A percentile compares a stretch with the other conserved stretches of the same genome.
Evolutionary conservation across 2,888 invertebrate genomes (phyloP).

Genomic region (Exocentrus adspersus): DNA sequence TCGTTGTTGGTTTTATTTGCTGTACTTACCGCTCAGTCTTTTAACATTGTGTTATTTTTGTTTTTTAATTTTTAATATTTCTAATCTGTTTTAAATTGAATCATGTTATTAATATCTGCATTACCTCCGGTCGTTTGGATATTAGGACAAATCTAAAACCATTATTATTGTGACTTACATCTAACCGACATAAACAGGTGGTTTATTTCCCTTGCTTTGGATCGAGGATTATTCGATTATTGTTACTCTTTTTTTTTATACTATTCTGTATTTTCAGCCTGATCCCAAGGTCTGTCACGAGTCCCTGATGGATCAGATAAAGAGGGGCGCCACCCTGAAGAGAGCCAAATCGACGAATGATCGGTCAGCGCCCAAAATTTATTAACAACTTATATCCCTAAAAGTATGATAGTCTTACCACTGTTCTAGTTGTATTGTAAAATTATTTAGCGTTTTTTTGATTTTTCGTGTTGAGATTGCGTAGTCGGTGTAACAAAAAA

Average conservation of each 20-base stretch:
- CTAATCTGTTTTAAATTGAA: too few species aligned
- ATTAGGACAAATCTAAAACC: too few species aligned
- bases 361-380: conserved; percentile 89
- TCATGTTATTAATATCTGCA: too few species aligned
- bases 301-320: conserved; percentile 94
- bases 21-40: too few species aligned
- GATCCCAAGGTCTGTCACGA: conserved; percentile 84
- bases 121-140: too few species aligned
- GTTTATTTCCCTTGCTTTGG: background rate
- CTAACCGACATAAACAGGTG: too few species aligned
- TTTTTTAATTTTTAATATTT: too few species aligned
- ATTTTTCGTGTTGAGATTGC: conserved; percentile 9
- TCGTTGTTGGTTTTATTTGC: conserved; percentile 21
- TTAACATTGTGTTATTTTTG: too few species aligned
- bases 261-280: conserved; percentile 66
- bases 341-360: conserved; percentile 83
- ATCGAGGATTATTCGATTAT: background rate
- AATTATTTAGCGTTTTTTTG: conserved; percentile 18
- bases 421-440: conserved; percentile 20
- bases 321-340: conserved; percentile 83
- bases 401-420: conserved; percentile 5
- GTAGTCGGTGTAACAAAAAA: conserved; percentile 23
- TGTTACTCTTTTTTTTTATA: background rate
- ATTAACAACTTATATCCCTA: conserved; percentile 62
- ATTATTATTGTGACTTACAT: conserved; percentile 1